These are phyloP conservation scores for Hiodon tergisus DNA, from an alignment of 2,113 vertebrate genomes.

Conservation along the genomic window DNA sequence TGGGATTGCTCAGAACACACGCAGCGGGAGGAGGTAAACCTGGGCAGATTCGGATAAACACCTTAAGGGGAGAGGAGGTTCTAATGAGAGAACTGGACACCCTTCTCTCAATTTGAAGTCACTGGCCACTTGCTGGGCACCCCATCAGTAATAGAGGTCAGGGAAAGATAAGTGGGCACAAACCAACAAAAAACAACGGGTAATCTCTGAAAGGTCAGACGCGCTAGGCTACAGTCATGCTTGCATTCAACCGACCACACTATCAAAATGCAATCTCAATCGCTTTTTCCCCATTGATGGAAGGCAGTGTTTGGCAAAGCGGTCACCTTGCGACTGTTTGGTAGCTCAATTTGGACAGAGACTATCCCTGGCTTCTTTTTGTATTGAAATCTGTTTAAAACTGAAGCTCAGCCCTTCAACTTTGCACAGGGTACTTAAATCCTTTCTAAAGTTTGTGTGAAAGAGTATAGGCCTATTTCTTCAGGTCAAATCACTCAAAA, in stretches of 20 bases:
- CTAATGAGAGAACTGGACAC: background rate
- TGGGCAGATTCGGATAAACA: background rate
- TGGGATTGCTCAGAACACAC: background rate
- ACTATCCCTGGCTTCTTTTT: no score
- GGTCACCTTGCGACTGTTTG: background rate
- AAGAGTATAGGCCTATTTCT: no score
- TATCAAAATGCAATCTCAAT: no score
- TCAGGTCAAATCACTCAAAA: no score
- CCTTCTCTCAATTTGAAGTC: background rate
- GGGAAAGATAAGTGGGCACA: slow-evolving; percentile 5
- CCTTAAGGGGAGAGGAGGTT: background rate
- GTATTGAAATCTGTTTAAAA: background rate
- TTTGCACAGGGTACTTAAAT: no score
- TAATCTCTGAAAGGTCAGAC: background rate
- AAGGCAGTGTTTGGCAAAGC: background rate
- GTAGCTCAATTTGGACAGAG: no score
- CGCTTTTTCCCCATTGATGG: no score
- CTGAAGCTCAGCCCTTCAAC: background rate
- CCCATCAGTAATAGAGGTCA: slow-evolving; percentile 14
- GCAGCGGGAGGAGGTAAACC: background rate
- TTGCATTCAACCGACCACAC: background rate
- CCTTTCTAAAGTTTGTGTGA: no score
- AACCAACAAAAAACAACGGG: slow-evolving; percentile 8
- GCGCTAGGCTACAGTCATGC: background rate
- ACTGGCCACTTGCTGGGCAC: slow-evolving; percentile 12